phyloP scores from a whole-genome alignment of 2,113 vertebrate genomes.

The Siphamia tubifer region DNA sequence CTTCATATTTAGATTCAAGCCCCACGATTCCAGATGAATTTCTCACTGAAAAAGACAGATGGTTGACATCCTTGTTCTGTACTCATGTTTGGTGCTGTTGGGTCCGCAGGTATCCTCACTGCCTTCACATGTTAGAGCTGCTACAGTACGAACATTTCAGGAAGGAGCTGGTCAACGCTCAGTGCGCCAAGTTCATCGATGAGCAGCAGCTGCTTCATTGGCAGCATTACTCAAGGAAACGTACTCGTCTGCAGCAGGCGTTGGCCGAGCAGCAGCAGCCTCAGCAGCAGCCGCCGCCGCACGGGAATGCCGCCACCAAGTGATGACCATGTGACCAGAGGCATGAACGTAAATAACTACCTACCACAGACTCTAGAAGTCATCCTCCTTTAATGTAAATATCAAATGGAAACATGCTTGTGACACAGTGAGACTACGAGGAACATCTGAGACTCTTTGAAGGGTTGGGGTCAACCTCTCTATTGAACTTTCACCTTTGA shows the following conservation, averaged over 20 bases:
- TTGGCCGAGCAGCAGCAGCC: slow-evolving; percentile 92
- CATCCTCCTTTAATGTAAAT: too few relatives aligned
- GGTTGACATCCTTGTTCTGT: too few relatives aligned
- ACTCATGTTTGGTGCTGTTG: too few relatives aligned
- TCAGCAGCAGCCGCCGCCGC: slow-evolving; percentile 81
- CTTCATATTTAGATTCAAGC: too few relatives aligned
- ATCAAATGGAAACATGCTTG: too few relatives aligned
- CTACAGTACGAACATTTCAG: slow-evolving; percentile 97
- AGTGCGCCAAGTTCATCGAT: slow-evolving; percentile 98
- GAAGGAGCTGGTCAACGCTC: slow-evolving; percentile 97
- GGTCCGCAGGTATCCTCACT: slow-evolving; percentile 90
- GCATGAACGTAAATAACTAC: background rate
- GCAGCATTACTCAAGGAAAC: slow-evolving; percentile 96
- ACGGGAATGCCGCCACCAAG: slow-evolving; percentile 86
- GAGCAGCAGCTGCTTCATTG: slow-evolving; percentile 98
- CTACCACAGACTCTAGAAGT: too few relatives aligned
- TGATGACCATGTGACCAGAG: slow-evolving; percentile 62
- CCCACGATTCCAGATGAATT: too few relatives aligned
- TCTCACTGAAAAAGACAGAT: too few relatives aligned
- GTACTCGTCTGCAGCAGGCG: slow-evolving; percentile 94
- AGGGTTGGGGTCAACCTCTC: too few relatives aligned
- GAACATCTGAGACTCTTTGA: too few relatives aligned
- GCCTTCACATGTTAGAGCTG: slow-evolving; percentile 96
- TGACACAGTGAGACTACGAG: too few relatives aligned
- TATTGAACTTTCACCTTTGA: too few relatives aligned